Percentiles rank a stretch among this genome's conserved stretches.
Conservation (phyloP, 2,888 invertebrate genomes). For the Priocnemis perturbator region DNA sequence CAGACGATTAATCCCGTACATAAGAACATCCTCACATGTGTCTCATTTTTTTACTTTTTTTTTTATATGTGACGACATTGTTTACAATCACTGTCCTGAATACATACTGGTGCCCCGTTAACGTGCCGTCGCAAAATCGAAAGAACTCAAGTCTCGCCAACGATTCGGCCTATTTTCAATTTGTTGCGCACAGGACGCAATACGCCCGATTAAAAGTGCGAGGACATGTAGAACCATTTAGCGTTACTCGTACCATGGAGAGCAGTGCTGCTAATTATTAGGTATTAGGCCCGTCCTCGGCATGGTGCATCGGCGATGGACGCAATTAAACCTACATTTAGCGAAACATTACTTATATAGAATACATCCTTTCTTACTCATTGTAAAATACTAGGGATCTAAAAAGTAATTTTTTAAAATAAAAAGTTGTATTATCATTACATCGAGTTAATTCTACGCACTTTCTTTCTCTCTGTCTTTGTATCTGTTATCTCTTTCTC, state of each 20-base stretch:
- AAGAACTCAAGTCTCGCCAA: too few species aligned
- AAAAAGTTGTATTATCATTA: conserved; percentile 57
- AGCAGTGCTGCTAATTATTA: conserved; percentile 56
- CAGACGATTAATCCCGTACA: too few species aligned
- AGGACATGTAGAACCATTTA: conserved; percentile 38
- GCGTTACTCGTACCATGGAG: conserved; percentile 57
- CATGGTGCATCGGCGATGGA: conserved; percentile 50
- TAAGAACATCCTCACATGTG: too few species aligned
- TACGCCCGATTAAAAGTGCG: conserved; percentile 15
- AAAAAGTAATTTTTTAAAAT: conserved; percentile 63
- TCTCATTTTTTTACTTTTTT: too few species aligned
- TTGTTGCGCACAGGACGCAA: background rate
- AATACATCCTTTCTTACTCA: conserved; percentile 62
- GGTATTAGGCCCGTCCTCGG: conserved; percentile 55
- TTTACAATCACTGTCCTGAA: background rate
- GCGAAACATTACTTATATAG: conserved; percentile 61
- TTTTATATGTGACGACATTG: too few species aligned
- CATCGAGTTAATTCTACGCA: conserved; percentile 33
- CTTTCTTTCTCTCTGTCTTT: conserved; percentile 19
- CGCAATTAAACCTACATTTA: conserved; percentile 62
- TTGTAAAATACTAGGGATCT: conserved; percentile 67
- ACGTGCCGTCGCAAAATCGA: too few species aligned
- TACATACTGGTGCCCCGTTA: background rate
- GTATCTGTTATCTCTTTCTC: conserved; percentile 13
- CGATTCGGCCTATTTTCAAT: background rate